phyloP scores from a whole-genome alignment of 2,113 vertebrate genomes.

The Lates calcarifer region DNA sequence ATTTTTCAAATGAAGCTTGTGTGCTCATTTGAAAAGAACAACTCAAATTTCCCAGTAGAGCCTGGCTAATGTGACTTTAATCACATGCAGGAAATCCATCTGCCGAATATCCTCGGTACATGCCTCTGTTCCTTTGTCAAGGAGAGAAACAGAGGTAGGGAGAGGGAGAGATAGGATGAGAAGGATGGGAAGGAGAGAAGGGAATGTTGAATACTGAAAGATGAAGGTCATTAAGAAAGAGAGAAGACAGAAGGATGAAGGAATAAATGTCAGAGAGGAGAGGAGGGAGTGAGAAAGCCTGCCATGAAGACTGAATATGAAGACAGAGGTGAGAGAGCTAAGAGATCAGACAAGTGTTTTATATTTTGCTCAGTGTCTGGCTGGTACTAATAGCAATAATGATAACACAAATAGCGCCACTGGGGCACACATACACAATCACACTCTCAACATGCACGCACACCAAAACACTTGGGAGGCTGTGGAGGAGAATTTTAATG shows the following conservation, averaged over 20 bases:
- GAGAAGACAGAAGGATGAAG: neutral
- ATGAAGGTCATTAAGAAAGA: constrained; percentile 44
- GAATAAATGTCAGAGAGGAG: constrained; percentile 18
- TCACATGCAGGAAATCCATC: constrained; percentile 72
- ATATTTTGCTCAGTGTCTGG: constrained; percentile 32
- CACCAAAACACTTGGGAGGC: constrained; percentile 12
- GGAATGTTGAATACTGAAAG: constrained; percentile 2
- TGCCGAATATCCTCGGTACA: constrained; percentile 45
- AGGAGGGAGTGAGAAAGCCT: neutral
- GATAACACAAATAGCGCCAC: constrained; percentile 56
- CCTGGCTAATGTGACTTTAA: constrained; percentile 73
- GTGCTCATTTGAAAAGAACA: constrained; percentile 57
- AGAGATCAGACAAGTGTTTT: constrained; percentile 36
- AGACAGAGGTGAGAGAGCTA: constrained; percentile 14
- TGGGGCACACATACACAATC: constrained; percentile 10
- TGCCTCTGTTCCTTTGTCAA: constrained; percentile 44
- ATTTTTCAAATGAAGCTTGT: constrained; percentile 44
- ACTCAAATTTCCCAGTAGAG: constrained; percentile 67
- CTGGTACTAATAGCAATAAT: constrained; percentile 60
- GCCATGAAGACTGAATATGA: neutral
- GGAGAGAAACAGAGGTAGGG: constrained; percentile 13
- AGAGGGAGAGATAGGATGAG: constrained; percentile 13
- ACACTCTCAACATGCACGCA: constrained; percentile 21
- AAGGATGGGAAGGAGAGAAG: neutral
- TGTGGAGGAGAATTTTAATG: constrained; percentile 58